Evolutionary conservation across 2,113 vertebrate species (phyloP), one percentile per base, ranked within the genome.

Genomic region (Trichechus manatus): DNA sequence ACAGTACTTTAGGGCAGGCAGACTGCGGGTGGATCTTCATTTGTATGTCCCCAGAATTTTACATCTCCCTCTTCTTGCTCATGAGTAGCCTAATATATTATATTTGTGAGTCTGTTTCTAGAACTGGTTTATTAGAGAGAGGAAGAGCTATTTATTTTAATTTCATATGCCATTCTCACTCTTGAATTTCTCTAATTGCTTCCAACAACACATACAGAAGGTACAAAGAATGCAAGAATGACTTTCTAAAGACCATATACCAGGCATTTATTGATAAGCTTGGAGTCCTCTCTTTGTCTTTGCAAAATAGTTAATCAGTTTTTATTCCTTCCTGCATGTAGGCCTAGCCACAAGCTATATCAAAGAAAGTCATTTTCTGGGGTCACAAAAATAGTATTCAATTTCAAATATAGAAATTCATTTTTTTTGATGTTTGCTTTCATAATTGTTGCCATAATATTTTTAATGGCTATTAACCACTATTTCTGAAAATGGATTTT

Each of bases 401-500:
- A 70, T 9, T 88, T 36, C 19, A 75, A 91, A 85, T 61, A 80
- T 6, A 78, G 1, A 81, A 72, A 66, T 66, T 80, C 7, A 27
- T 11, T 80, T 94, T 80, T 94, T 50, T 47, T 95, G 9, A 89
- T 14, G 53, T 25, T 39, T 85, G 6, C 39, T 87, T 66, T 87
- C 25, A 25, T 56, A 70, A 70, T 36, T 23, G 68, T 23, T 56
- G 20, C 5, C n/a, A 70, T 33, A 11, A 3, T 44, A 74, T 92
- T 59, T 80, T 81, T 61, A 59, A n/a, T 81, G 3, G 8, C 44
- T 93, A 80, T 53, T 61, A 90, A 36, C 6, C 3, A 72, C 5
- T 9, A 50, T 59, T 87, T 94, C 63, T 84, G 20, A 50, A 93
- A 86, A 93, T 83, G 1, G 4, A 92, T 91, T 87, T 36, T 22